phyloP scores from a whole-genome alignment of 2,888 invertebrate genomes.

The Gastracanthus pulcherrimus region DNA sequence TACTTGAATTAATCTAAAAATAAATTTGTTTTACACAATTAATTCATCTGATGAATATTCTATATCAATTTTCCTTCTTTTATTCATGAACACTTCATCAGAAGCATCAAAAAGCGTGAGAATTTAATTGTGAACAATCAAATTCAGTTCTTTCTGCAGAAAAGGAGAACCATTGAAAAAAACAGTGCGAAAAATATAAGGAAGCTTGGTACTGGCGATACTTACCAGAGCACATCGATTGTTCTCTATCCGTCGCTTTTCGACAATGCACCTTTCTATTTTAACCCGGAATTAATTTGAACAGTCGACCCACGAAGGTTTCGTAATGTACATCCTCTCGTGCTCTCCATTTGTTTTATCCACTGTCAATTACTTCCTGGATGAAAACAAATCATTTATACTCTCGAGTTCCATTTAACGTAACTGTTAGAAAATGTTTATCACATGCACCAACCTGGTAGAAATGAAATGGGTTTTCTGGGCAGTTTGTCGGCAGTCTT shows the following conservation, averaged over 20 bases:
- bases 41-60: neutral
- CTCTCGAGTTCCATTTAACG: too few species aligned
- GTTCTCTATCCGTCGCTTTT: slow-evolving; percentile 31
- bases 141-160: neutral
- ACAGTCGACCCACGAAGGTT: slow-evolving; percentile 8
- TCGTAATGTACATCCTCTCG: slow-evolving; percentile 14
- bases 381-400: neutral
- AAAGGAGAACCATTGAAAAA: neutral
- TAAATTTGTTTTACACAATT: too few species aligned
- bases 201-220: neutral
- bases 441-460: too few species aligned
- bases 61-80: neutral
- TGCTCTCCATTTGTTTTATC: neutral
- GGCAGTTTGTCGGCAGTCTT: too few species aligned
- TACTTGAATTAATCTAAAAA: too few species aligned
- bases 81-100: neutral
- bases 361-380: neutral
- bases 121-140: neutral
- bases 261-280: slow-evolving; percentile 42
- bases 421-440: too few species aligned
- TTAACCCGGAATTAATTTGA: slow-evolving; percentile 40
- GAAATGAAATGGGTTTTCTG: too few species aligned
- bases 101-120: neutral
- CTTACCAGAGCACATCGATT: slow-evolving; percentile 46
- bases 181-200: neutral